Evolutionary conservation across 2,888 invertebrate species (phyloP).

Genomic region (Petrolisthes manimaculis): DNA sequence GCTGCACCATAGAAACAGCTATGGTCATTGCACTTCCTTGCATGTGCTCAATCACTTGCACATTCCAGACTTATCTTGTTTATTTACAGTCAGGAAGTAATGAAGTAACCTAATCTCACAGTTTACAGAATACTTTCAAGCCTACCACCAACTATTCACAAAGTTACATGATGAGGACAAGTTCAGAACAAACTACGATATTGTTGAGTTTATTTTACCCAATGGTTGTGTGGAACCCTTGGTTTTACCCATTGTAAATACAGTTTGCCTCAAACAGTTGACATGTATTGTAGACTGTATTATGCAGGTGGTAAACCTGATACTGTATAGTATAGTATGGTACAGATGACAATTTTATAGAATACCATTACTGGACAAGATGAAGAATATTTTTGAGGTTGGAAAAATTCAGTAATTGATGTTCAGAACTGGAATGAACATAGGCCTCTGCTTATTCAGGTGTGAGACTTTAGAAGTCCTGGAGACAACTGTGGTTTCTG

Average conservation of each 20-base stretch:
- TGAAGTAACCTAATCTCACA: slow-evolving; percentile 20
- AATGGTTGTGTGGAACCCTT: slow-evolving; percentile 9
- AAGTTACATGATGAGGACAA: slow-evolving; percentile 20
- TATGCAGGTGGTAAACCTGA: too few species aligned
- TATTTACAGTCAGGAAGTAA: slow-evolving; percentile 24
- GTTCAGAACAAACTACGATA: slow-evolving; percentile 19
- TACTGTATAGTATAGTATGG: too few species aligned
- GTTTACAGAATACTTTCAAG: slow-evolving; percentile 20
- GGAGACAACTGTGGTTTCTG: background rate
- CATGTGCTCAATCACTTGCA: slow-evolving; percentile 31
- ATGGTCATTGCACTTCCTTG: slow-evolving; percentile 28
- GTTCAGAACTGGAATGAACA: too few species aligned
- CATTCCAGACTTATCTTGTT: slow-evolving; percentile 10
- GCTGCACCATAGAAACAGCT: slow-evolving; percentile 32
- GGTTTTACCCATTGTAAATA: background rate
- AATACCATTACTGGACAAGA: too few species aligned
- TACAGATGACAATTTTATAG: too few species aligned
- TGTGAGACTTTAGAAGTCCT: background rate
- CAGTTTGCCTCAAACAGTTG: too few species aligned
- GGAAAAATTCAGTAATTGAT: too few species aligned
- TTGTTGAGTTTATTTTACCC: slow-evolving; percentile 12
- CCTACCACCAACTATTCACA: slow-evolving; percentile 46
- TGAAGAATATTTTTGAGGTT: too few species aligned
- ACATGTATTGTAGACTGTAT: too few species aligned
- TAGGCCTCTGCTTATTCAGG: too few species aligned